Base-by-base conservation (phyloP, 2,797 vertebrate genomes). In the Gymnoscopelus microlampas region DNA sequence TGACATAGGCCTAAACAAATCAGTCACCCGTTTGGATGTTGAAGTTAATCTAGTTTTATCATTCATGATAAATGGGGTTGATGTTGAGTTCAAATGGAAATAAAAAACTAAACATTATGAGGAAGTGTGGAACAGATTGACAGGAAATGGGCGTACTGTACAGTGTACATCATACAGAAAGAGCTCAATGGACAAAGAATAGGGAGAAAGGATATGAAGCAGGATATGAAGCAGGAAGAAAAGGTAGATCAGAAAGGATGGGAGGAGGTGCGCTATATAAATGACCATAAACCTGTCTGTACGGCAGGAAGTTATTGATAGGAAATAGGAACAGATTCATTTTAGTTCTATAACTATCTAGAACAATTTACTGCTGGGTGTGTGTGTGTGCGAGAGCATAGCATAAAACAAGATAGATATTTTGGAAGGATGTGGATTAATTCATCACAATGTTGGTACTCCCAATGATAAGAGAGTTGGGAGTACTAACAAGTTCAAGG, bases 101-200 rank as follows among this genome's bases (percentile, higher is more conserved):
- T 55, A 53, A 53, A 71, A 60, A 75, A 63, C 84, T 81, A 81
- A 89, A 84, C 53, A 11, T 67, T 86, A 54, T 84, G 72, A 81
- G 82, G 85, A 86, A 88, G 69, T 59, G 8, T 39, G 68, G 69
- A 58, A 60, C 55, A 54, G 55, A 19, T 0, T 2, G 60, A 66
- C 19, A 80, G 86, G 87, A 87, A 85, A 44, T 68, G 71, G 65
- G 70, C 39, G 39, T 44, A 44, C 39, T 44, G 32, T 35, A 44
- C 39, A 19, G 19, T 49, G 77, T 78, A 60, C 47, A 75, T 66
- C 0, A 24, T 47, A 12, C 1, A n/a, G 26, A 53, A 71, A 74
- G 74, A 81, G 24, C 54, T 29, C 7, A 56, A 56, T 55, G 32
- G 35, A 8, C 13, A 19, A 35, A 53, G 29, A 50, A 49, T 55